These are phyloP conservation scores for Drosophila ustulata DNA, from an alignment of 2,888 invertebrate species.

Conservation along the genomic window DNA sequence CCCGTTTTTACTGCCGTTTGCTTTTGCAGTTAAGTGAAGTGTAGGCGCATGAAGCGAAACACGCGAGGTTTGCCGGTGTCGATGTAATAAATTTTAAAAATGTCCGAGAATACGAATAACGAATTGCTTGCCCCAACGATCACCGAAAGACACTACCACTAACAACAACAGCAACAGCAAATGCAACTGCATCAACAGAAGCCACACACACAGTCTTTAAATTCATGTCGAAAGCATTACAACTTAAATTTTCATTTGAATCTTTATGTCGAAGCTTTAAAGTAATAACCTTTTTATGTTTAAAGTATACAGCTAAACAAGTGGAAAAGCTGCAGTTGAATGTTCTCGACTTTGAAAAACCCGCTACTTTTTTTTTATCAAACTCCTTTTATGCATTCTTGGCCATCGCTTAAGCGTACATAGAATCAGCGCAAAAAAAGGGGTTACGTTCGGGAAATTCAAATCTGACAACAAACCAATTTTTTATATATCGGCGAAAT, in stretches of 20 bases:
- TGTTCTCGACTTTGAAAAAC: too few species aligned
- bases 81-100: conserved; percentile 76
- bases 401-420: too few species aligned
- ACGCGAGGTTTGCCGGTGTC: conserved; percentile 77
- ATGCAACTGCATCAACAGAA: conserved; percentile 9
- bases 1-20: background rate
- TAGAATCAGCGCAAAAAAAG: too few species aligned
- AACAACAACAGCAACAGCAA: background rate
- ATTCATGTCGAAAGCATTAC: background rate
- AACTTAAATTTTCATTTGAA: background rate
- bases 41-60: conserved; percentile 69
- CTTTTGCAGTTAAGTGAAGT: conserved; percentile 61
- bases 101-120: conserved; percentile 69
- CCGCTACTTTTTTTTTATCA: too few species aligned
- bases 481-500: too few species aligned
- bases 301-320: too few species aligned
- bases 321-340: too few species aligned
- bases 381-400: too few species aligned
- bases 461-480: too few species aligned
- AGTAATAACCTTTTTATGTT: background rate
- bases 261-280: background rate
- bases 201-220: conserved; percentile 13
- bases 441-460: too few species aligned
- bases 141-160: conserved; percentile 43
- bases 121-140: conserved; percentile 68